phyloP scores from a whole-genome alignment of 1,140 invertebrate genomes.

The Leptinotarsa lineolata region DNA sequence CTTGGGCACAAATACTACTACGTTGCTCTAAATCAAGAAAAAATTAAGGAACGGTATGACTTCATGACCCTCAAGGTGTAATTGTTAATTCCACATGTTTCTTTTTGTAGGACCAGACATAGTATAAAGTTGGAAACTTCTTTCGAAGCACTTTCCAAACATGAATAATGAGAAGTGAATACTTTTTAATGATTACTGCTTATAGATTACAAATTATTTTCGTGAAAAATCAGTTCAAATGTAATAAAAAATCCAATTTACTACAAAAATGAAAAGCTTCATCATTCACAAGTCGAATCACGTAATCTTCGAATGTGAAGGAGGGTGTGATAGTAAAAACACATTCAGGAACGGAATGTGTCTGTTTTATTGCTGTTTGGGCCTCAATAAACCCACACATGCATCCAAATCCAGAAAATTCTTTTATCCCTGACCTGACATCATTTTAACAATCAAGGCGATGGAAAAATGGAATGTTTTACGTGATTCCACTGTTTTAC shows the following conservation, averaged over 20 bases:
- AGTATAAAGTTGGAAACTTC: too few species aligned
- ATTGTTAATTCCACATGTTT: too few species aligned
- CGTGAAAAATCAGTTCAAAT: slow-evolving; percentile 2
- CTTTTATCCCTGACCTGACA: slow-evolving; percentile 7
- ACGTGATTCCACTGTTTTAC: not conserved
- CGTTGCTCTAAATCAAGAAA: too few species aligned
- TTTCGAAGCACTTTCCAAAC: too few species aligned
- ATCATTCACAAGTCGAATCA: not conserved
- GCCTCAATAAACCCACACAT: slow-evolving; percentile 16
- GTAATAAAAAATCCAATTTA: not conserved
- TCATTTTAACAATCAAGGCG: not conserved
- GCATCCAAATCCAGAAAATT: slow-evolving; percentile 9
- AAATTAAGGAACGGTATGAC: too few species aligned
- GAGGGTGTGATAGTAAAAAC: not conserved
- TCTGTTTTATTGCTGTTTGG: slow-evolving; percentile 14
- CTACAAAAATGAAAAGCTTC: not conserved
- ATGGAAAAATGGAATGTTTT: not conserved
- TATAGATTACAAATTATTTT: too few species aligned
- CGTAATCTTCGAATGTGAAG: slow-evolving; percentile 13
- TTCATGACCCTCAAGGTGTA: too few species aligned
- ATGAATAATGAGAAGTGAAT: too few species aligned
- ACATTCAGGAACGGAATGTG: not conserved
- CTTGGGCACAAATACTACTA: too few species aligned
- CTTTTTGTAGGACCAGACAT: too few species aligned
- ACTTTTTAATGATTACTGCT: too few species aligned